Conservation (phyloP, 2,797 vertebrate genomes). For the Lepilemur septentrionalis region DNA sequence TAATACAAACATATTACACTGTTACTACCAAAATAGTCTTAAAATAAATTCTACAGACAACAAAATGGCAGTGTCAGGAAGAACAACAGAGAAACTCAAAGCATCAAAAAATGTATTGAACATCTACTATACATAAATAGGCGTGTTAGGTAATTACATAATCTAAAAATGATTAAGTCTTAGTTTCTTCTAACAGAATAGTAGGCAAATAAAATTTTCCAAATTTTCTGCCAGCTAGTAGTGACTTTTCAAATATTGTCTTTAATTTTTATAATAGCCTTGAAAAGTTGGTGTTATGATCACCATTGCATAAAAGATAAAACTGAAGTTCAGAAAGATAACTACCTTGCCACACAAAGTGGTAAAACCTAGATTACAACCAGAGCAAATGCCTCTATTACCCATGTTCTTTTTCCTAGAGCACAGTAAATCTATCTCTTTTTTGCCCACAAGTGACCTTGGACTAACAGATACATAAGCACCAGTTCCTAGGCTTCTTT, state of each 20-base stretch:
- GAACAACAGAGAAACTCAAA: neutral
- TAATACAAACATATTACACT: conserved; percentile 25
- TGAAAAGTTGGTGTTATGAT: neutral
- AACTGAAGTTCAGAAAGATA: neutral
- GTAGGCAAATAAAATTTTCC: neutral
- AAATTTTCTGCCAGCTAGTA: neutral
- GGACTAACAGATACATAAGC: neutral
- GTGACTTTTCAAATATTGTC: neutral
- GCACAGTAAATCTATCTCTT: neutral
- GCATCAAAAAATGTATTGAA: neutral
- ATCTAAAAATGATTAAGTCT: neutral
- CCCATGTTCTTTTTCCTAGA: neutral
- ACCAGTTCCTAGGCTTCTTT: neutral
- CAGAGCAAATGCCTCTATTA: neutral
- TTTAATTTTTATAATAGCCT: neutral
- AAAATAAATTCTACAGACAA: conserved; percentile 19
- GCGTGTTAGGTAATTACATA: neutral
- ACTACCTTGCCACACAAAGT: neutral
- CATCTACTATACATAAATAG: neutral
- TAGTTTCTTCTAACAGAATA: neutral
- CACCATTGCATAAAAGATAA: neutral
- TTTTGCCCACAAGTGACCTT: neutral
- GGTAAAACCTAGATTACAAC: neutral
- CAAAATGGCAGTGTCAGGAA: neutral
- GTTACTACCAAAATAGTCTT: neutral